These are phyloP conservation scores for Acrocephalus arundinaceus DNA, from an alignment of 2,113 vertebrate species.

Conservation along the genomic window DNA sequence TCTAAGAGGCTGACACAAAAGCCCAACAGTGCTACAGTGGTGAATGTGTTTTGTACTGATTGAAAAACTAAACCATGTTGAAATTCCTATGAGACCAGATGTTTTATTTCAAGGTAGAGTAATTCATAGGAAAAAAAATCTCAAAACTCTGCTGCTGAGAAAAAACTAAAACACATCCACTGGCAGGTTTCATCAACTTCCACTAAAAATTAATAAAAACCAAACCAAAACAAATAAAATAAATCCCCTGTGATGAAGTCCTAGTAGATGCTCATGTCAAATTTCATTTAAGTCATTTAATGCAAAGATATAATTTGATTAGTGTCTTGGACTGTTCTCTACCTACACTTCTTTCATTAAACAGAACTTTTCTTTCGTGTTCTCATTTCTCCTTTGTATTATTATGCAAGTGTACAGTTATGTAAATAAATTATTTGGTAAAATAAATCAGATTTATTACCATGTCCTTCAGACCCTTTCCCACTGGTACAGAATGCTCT, in stretches of 20 bases:
- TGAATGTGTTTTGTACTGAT: not conserved
- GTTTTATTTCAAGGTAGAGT: slow-evolving; percentile 15
- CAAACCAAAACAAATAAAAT: accelerated
- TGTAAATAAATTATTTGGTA: not conserved
- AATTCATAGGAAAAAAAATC: not conserved
- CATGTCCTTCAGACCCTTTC: not conserved
- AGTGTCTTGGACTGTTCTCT: not conserved
- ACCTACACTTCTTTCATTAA: not conserved
- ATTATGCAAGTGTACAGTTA: not conserved
- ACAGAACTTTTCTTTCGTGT: not conserved
- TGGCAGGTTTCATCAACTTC: not conserved
- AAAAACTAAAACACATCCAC: not conserved
- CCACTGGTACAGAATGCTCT: not conserved
- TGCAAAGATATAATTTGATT: not conserved
- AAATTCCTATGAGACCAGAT: not conserved
- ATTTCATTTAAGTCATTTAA: not conserved
- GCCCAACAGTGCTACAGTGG: not conserved
- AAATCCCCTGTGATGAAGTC: not conserved
- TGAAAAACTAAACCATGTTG: not conserved
- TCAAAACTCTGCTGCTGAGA: not conserved
- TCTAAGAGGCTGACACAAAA: not conserved
- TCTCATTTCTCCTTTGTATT: not conserved
- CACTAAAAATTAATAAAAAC: not conserved
- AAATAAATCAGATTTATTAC: not conserved
- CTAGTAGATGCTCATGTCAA: not conserved